phyloP scores from a whole-genome alignment of 2,888 invertebrate genomes.

The Pardosa pseudoannulata region DNA sequence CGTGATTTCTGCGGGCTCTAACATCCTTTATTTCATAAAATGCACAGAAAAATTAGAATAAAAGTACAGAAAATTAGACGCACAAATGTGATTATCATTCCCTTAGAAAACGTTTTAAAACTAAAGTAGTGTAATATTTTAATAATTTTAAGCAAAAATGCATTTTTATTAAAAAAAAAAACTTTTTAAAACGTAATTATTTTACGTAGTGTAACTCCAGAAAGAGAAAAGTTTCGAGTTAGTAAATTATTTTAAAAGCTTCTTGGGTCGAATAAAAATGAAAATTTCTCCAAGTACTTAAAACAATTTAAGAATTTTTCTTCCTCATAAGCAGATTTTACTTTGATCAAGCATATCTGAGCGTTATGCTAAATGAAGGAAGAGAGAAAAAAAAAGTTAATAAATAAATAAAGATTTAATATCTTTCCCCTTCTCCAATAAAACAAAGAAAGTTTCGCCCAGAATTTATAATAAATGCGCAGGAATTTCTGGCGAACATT shows the following conservation, averaged over 20 bases:
- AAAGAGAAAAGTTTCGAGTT: constrained; percentile 4
- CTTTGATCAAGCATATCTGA: background rate
- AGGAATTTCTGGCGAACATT: background rate
- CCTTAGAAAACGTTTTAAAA: too few species aligned
- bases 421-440: background rate
- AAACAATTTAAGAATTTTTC: background rate
- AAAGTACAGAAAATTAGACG: too few species aligned
- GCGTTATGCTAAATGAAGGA: background rate
- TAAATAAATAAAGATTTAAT: constrained; percentile 16
- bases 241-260: constrained; percentile 7
- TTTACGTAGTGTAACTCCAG: too few species aligned
- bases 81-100: too few species aligned
- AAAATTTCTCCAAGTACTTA: background rate
- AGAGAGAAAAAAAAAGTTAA: background rate
- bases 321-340: background rate
- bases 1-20: too few species aligned
- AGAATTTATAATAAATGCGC: constrained; percentile 8
- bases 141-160: too few species aligned
- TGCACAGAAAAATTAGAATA: too few species aligned
- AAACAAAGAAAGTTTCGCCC: constrained; percentile 10
- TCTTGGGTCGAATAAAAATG: background rate
- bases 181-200: too few species aligned
- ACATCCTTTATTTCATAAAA: too few species aligned
- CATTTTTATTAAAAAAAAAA: too few species aligned
- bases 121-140: too few species aligned